Evolutionary conservation across 2,797 vertebrate genomes (phyloP).

Genomic region (Ceryle rudis): DNA sequence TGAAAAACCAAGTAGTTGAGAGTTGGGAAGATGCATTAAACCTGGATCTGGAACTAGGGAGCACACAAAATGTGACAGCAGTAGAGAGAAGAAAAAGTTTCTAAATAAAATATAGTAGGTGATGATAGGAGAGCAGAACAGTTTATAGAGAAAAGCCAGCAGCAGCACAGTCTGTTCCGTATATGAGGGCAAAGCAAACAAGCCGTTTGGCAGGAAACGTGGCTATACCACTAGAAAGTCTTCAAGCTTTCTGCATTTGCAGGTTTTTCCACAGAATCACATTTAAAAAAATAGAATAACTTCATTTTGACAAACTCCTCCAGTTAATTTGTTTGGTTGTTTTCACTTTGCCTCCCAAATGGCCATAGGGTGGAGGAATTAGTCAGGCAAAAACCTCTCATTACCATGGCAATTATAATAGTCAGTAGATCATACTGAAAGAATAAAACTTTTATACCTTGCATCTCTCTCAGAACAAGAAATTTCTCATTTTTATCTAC

Average conservation of each 20-base stretch:
- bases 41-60: not conserved
- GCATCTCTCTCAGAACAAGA: not conserved
- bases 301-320: too few species aligned
- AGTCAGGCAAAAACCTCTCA: not conserved
- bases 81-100: not conserved
- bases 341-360: too few species aligned
- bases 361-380: too few species aligned
- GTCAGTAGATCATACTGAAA: not conserved
- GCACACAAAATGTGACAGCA: not conserved
- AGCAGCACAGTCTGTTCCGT: not conserved
- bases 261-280: not conserved
- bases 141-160: not conserved
- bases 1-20: not conserved
- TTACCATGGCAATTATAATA: not conserved
- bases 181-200: not conserved
- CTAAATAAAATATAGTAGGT: not conserved
- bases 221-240: not conserved
- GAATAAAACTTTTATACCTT: not conserved
- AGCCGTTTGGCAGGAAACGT: not conserved
- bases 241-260: not conserved
- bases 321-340: too few species aligned
- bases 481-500: not conserved
- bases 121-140: not conserved
- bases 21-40: not conserved
- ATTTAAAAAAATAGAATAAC: not conserved